Evolutionary conservation across 2,797 vertebrate species (phyloP).

Genomic region (Emydoidea blandingii): DNA sequence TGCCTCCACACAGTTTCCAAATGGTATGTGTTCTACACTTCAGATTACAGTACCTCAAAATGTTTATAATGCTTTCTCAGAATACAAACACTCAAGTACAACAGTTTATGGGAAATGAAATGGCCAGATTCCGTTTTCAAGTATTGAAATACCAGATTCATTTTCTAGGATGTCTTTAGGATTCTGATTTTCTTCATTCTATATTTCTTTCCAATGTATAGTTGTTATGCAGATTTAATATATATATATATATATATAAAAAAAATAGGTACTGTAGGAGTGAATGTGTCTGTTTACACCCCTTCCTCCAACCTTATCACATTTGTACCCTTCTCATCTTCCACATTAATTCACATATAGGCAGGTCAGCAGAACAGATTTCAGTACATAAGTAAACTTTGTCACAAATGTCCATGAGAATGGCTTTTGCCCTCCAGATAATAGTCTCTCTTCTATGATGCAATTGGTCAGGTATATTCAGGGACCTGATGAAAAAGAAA

Average conservation of each 20-base stretch:
- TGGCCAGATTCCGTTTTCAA: not conserved
- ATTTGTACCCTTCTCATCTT: not conserved
- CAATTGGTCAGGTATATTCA: not conserved
- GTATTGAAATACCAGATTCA: not conserved
- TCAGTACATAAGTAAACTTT: not conserved
- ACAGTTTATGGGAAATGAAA: not conserved
- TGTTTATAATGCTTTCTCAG: not conserved
- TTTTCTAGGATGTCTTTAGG: not conserved
- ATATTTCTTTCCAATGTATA: not conserved
- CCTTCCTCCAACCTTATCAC: not conserved
- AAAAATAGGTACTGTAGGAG: too few species aligned
- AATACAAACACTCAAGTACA: not conserved
- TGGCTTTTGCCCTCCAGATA: not conserved
- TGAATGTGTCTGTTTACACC: not conserved
- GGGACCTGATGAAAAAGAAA: not conserved
- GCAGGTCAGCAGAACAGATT: not conserved
- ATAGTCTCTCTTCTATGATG: not conserved
- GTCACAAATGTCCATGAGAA: not conserved
- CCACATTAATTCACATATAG: not conserved
- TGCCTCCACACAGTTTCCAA: constrained; percentile 93
- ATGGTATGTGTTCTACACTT: constrained; percentile 83
- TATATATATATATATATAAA: not conserved
- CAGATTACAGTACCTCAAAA: not conserved
- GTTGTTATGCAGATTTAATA: not conserved
- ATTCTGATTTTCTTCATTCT: not conserved